Percentiles rank a stretch among this genome's conserved stretches.
Conservation (phyloP, 2,113 vertebrate genomes). For the Choloepus hoffmanni region DNA sequence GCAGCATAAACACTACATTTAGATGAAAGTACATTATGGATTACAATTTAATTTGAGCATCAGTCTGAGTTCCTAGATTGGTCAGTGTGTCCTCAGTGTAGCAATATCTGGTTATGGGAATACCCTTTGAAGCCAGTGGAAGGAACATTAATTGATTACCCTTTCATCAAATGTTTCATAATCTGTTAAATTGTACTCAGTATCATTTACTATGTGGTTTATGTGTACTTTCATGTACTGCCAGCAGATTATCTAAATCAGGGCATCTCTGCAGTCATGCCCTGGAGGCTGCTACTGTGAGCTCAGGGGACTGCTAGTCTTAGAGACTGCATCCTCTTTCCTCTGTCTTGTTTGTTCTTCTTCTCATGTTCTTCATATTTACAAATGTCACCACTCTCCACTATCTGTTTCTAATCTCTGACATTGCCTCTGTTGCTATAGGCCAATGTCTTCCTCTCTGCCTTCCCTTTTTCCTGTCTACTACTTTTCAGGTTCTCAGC, state of each 20-base stretch:
- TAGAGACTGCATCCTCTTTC: not conserved
- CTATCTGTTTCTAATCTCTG: not conserved
- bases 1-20: not conserved
- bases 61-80: too few relatives aligned
- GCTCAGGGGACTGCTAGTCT: not conserved
- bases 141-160: not conserved
- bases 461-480: not conserved
- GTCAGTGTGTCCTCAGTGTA: not conserved
- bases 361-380: not conserved
- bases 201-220: not conserved
- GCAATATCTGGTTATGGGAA: not conserved
- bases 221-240: not conserved
- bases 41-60: not conserved
- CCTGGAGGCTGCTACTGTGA: not conserved
- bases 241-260: not conserved
- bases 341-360: not conserved
- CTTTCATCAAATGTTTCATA: constrained; percentile 41
- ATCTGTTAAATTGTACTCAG: not conserved
- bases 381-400: not conserved
- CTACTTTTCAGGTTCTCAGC: not conserved
- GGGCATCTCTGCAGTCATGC: not conserved
- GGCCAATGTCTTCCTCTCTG: not conserved
- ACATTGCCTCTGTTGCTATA: not conserved
- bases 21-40: not conserved
- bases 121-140: not conserved